A percentile compares a stretch with the other conserved stretches of the same genome.
Conservation (phyloP, 2,113 vertebrate species). For the Sorex fumeus region DNA sequence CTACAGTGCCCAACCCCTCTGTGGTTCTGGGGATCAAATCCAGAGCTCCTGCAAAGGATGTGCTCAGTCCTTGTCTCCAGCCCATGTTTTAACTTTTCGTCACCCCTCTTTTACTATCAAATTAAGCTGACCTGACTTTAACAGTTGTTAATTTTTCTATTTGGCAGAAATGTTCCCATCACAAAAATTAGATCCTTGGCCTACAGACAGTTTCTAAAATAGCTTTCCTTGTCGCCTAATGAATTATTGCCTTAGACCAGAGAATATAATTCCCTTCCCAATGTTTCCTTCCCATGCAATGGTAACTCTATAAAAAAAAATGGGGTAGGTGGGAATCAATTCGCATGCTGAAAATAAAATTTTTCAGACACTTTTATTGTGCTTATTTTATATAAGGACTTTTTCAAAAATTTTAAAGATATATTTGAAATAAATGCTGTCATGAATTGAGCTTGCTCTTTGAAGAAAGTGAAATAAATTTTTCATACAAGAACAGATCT, state of each 20-base stretch:
- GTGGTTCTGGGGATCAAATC: too few species aligned
- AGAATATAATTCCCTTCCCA: constrained; percentile 39
- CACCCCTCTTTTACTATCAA: too few species aligned
- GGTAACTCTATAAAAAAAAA: neutral
- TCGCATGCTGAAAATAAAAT: constrained; percentile 52
- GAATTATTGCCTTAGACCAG: constrained; percentile 22
- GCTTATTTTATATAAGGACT: neutral
- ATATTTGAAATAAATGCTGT: constrained; percentile 19
- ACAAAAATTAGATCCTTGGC: too few species aligned
- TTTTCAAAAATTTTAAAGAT: constrained; percentile 11
- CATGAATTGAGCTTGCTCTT: constrained; percentile 4
- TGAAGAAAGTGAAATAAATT: constrained; percentile 30
- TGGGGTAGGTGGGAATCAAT: neutral
- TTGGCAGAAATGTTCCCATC: too few species aligned
- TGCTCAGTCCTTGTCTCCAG: too few species aligned
- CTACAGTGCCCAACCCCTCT: too few species aligned
- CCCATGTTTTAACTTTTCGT: too few species aligned
- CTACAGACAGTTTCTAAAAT: constrained; percentile 54
- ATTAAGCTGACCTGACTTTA: too few species aligned
- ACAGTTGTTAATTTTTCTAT: too few species aligned
- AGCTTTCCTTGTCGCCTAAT: constrained; percentile 26
- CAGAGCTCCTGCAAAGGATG: too few species aligned
- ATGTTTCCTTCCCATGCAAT: neutral
- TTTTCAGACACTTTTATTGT: constrained; percentile 28
- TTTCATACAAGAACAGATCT: constrained; percentile 26